Conservation (phyloP, 2,113 vertebrate genomes). For the Nothobranchius kuhntae region DNA sequence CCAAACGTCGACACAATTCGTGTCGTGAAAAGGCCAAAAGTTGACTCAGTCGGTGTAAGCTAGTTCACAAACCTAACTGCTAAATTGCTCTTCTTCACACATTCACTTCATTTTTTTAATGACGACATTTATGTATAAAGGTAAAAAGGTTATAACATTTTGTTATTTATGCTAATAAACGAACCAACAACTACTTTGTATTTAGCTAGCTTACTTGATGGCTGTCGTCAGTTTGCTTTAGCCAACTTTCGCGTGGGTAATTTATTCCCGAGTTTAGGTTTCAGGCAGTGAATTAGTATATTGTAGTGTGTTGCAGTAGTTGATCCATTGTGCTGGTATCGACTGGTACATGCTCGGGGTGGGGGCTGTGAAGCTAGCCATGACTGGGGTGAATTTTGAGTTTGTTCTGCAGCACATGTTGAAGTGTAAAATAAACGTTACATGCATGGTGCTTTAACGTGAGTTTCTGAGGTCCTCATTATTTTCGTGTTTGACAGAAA, state of each 20-base stretch:
- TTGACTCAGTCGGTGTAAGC: neutral
- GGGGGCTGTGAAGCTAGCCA: too few species aligned
- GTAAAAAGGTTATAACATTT: neutral
- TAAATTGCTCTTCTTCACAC: neutral
- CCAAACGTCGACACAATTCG: too few species aligned
- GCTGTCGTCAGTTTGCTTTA: neutral
- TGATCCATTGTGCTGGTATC: too few species aligned
- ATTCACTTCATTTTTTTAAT: neutral
- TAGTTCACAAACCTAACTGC: slow-evolving; percentile 12
- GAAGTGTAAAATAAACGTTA: too few species aligned
- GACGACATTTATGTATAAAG: neutral
- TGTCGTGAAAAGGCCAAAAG: neutral
- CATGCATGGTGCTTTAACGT: too few species aligned
- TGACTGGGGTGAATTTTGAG: too few species aligned
- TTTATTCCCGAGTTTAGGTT: accelerated
- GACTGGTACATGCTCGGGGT: too few species aligned
- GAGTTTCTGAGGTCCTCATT: too few species aligned
- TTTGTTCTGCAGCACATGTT: too few species aligned
- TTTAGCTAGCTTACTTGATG: neutral
- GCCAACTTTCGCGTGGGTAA: too few species aligned
- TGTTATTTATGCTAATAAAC: neutral
- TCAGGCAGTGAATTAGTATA: neutral
- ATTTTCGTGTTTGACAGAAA: too few species aligned
- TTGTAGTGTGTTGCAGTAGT: too few species aligned
- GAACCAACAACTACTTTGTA: slow-evolving; percentile 32